phyloP scores from a whole-genome alignment of 1,140 invertebrate genomes.

The Drosophila malerkotliana region DNA sequence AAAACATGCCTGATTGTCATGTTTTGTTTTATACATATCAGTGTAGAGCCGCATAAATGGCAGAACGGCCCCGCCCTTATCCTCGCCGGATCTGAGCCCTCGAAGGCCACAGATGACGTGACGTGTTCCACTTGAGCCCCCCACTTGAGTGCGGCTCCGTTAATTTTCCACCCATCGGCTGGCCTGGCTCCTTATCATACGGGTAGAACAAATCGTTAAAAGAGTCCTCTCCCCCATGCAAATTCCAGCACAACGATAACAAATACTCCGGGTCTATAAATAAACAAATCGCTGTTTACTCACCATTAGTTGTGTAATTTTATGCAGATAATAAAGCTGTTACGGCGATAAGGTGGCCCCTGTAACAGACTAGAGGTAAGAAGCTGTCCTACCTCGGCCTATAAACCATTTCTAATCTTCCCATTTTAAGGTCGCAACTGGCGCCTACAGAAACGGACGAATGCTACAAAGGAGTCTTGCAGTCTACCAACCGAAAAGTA shows the following conservation, averaged over 20 bases:
- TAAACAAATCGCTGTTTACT: constrained; percentile 19
- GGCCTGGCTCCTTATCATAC: constrained; percentile 31
- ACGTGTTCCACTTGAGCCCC: constrained; percentile 19
- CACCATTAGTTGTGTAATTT: constrained; percentile 58
- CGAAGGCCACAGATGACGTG: constrained; percentile 40
- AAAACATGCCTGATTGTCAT: constrained; percentile 19
- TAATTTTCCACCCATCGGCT: constrained; percentile 42
- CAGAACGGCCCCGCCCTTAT: constrained; percentile 20
- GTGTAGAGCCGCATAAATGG: background rate
- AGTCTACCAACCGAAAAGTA: background rate
- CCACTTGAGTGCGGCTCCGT: constrained; percentile 40
- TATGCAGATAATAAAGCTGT: constrained; percentile 45
- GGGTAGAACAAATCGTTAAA: background rate
- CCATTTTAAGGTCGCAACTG: background rate
- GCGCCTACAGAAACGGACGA: no score
- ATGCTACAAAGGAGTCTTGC: no score
- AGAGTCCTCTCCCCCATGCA: constrained; percentile 43
- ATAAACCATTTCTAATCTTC: constrained; percentile 13
- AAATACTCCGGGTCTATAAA: constrained; percentile 37
- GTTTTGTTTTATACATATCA: constrained; percentile 4
- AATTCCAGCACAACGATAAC: constrained; percentile 40
- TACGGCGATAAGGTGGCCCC: constrained; percentile 15
- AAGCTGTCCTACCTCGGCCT: background rate
- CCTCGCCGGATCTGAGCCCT: constrained; percentile 18
- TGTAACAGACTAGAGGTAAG: background rate